These are phyloP conservation scores for Homalodisca vitripennis DNA, from an alignment of 1,140 invertebrate genomes.

Conservation along the genomic window DNA sequence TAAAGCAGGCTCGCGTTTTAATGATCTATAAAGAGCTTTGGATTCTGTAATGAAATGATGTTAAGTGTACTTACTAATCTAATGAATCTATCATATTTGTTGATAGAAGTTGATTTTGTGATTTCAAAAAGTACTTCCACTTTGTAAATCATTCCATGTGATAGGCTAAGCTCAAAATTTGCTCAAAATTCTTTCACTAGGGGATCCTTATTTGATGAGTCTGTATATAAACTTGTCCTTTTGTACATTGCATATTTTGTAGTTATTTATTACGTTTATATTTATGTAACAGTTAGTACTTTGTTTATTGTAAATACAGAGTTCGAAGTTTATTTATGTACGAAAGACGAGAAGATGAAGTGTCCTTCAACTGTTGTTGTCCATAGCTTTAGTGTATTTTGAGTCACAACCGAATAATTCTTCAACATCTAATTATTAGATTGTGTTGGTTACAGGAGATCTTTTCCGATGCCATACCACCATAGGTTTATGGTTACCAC, in stretches of 20 bases:
- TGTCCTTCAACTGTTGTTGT: background rate
- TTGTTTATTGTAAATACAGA: conserved; percentile 21
- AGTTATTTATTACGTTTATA: conserved; percentile 27
- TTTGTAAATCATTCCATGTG: conserved; percentile 19
- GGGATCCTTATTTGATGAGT: conserved; percentile 1
- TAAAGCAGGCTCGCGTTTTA: too few relatives aligned
- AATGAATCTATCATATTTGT: too few relatives aligned
- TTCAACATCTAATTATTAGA: too few relatives aligned
- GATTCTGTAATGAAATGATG: too few relatives aligned
- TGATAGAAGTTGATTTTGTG: too few relatives aligned
- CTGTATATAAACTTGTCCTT: background rate
- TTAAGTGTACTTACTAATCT: too few relatives aligned
- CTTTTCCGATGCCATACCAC: background rate
- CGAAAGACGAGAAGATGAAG: background rate
- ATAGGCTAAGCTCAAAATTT: background rate
- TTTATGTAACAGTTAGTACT: conserved; percentile 19
- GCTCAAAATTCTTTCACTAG: background rate
- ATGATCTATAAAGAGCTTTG: too few relatives aligned
- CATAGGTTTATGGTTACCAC: conserved; percentile 19
- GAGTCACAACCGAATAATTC: background rate
- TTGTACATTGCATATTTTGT: conserved; percentile 11
- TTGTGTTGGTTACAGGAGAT: too few relatives aligned
- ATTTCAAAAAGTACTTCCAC: background rate
- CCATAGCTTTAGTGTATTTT: conserved; percentile 20
- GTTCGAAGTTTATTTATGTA: conserved; percentile 26